Conservation (phyloP, 2,113 vertebrate species). For the Neodon shergylaensis region DNA sequence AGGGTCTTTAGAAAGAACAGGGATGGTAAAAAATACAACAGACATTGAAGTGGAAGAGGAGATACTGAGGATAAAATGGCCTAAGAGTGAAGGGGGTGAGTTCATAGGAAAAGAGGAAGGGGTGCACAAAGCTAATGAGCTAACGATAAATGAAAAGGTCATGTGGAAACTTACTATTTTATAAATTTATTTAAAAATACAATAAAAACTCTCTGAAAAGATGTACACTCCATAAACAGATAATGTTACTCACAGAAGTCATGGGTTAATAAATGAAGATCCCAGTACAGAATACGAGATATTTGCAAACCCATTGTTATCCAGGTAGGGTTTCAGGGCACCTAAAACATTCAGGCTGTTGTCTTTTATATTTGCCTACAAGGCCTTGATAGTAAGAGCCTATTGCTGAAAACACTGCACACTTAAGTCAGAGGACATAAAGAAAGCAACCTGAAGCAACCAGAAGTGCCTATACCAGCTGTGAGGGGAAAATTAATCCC, state of each 20-base stretch:
- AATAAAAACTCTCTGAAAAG: not conserved
- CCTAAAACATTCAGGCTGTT: not conserved
- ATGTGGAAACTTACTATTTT: not conserved
- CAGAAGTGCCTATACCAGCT: not conserved
- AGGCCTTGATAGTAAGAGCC: not conserved
- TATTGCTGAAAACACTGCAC: not conserved
- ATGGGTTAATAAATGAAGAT: not conserved
- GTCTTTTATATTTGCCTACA: not conserved
- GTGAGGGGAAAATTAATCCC: not conserved
- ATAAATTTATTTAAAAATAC: not conserved
- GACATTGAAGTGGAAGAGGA: not conserved
- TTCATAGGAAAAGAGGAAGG: not conserved
- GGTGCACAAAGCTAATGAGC: not conserved
- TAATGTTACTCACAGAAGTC: not conserved
- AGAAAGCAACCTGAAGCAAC: not conserved
- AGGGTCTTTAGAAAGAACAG: not conserved
- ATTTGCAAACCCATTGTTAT: not conserved
- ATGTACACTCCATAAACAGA: not conserved
- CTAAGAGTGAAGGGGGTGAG: not conserved
- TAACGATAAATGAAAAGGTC: not conserved
- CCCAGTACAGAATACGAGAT: not conserved
- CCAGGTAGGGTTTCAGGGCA: no score
- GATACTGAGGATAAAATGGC: not conserved
- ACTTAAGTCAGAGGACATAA: not conserved
- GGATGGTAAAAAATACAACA: no score